Conservation (phyloP, 2,888 invertebrate species). For the Drosophila kuntzei region DNA sequence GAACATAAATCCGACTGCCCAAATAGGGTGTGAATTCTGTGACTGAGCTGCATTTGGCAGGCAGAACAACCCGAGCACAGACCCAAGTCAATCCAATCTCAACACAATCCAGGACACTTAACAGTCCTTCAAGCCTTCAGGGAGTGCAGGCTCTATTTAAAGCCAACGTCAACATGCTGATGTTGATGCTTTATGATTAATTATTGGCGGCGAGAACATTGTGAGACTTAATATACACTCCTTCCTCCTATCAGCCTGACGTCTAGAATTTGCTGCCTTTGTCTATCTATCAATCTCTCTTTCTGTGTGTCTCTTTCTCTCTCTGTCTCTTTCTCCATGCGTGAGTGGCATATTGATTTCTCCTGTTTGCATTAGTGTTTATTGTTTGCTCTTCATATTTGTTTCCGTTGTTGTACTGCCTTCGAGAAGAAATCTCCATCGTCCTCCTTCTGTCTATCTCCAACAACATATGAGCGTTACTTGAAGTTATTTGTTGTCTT, state of each 20-base stretch:
- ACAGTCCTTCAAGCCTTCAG: not conserved
- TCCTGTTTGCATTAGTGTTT: slow-evolving; percentile 76
- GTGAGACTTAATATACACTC: slow-evolving; percentile 29
- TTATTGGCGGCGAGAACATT: slow-evolving; percentile 64
- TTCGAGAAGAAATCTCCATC: slow-evolving; percentile 20
- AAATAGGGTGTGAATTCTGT: not conserved
- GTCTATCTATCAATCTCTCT: not conserved
- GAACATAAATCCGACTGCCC: not conserved
- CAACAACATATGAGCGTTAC: slow-evolving; percentile 1
- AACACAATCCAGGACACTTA: not conserved
- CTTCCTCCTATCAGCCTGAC: not conserved
- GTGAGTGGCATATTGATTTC: slow-evolving; percentile 67
- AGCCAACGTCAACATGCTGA: slow-evolving; percentile 60
- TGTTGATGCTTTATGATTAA: slow-evolving; percentile 78
- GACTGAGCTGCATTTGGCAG: slow-evolving; percentile 3
- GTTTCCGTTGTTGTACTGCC: slow-evolving; percentile 60
- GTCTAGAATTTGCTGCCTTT: slow-evolving; percentile 26
- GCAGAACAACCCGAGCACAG: not conserved
- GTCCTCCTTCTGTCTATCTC: not conserved
- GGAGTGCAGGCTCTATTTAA: slow-evolving; percentile 28
- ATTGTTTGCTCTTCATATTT: slow-evolving; percentile 77
- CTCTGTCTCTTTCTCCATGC: not conserved
- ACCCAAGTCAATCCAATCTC: slow-evolving; percentile 1
- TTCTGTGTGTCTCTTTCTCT: slow-evolving; percentile 6
- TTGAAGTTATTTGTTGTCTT: slow-evolving; percentile 8